A percentile compares a stretch with the other conserved stretches of the same genome.
These are phyloP conservation scores for Notolabrus celidotus DNA, from an alignment of 2,797 vertebrate genomes.

Conservation along the genomic window DNA sequence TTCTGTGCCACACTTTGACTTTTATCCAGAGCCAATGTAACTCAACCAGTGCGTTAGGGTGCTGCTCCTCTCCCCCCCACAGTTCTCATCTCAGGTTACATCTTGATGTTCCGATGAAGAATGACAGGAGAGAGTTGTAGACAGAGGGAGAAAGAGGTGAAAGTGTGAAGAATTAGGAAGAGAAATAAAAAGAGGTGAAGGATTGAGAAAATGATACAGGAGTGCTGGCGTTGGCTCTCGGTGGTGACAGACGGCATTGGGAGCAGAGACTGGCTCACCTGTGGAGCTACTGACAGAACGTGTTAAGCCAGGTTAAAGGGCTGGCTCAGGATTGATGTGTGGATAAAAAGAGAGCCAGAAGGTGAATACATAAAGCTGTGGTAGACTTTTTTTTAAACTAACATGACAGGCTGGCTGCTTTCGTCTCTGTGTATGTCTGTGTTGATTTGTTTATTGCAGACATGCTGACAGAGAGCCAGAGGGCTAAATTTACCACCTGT, in stretches of 20 bases:
- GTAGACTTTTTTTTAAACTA: slow-evolving; percentile 13
- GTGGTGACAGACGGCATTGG: slow-evolving; percentile 28
- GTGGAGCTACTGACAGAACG: slow-evolving; percentile 67
- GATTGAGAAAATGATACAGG: slow-evolving; percentile 2
- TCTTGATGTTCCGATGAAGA: slow-evolving; percentile 51
- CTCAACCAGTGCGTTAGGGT: not conserved
- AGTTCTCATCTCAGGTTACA: slow-evolving; percentile 12
- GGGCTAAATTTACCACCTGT: slow-evolving; percentile 77
- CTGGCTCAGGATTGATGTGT: slow-evolving; percentile 22
- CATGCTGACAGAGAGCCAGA: slow-evolving; percentile 63
- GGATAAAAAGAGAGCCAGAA: slow-evolving; percentile 29
- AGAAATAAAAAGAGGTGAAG: slow-evolving; percentile 5
- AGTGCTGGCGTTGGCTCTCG: slow-evolving; percentile 9
- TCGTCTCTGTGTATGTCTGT: slow-evolving; percentile 24
- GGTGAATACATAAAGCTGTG: slow-evolving; percentile 36
- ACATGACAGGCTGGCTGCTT: slow-evolving; percentile 31
- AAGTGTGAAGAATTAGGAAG: slow-evolving; percentile 11
- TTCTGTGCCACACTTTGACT: too few relatives aligned
- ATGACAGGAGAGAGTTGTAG: slow-evolving; percentile 15
- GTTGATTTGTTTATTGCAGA: slow-evolving; percentile 64
- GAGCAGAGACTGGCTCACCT: slow-evolving; percentile 62
- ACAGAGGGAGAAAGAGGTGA: not conserved
- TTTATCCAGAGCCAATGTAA: not conserved
- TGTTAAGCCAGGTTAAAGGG: slow-evolving; percentile 43
- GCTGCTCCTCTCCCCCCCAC: not conserved